These are phyloP conservation scores for Sicus ferrugineus DNA, from an alignment of 2,888 invertebrate species.

Conservation along the genomic window DNA sequence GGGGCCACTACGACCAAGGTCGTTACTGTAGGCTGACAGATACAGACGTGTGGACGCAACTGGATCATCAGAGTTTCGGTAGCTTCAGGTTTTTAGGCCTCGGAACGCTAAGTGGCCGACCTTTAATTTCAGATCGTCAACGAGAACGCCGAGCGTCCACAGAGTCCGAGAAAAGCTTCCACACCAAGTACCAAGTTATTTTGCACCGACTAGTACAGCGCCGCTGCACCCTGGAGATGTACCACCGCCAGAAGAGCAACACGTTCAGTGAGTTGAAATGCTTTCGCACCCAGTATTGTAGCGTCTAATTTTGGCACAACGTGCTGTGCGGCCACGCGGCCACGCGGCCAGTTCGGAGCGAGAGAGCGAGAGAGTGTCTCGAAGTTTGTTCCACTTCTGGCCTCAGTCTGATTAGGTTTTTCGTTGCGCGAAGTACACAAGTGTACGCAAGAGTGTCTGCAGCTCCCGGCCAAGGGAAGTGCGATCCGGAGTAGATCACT, in stretches of 20 bases:
- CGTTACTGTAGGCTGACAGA: conserved; percentile 82
- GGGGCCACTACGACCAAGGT: conserved; percentile 76
- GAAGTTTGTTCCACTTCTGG: background rate
- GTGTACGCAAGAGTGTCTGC: background rate
- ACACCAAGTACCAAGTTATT: conserved; percentile 83
- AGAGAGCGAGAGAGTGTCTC: background rate
- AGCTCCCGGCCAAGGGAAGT: background rate
- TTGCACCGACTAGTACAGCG: conserved; percentile 90
- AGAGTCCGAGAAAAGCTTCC: conserved; percentile 86
- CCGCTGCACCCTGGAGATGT: conserved; percentile 89
- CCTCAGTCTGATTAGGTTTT: conserved; percentile 23
- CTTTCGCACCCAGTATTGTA: conserved; percentile 11
- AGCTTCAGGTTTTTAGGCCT: background rate
- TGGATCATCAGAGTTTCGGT: conserved; percentile 64
- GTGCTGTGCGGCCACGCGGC: conserved; percentile 38
- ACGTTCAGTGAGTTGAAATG: conserved; percentile 76
- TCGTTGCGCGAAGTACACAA: conserved; percentile 10
- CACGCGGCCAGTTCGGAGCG: background rate
- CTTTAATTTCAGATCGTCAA: conserved; percentile 53
- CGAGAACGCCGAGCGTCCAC: conserved; percentile 71
- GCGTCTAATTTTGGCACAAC: conserved; percentile 55
- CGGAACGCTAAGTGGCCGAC: background rate
- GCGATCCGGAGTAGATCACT: conserved; percentile 14
- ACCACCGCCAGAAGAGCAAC: conserved; percentile 81
- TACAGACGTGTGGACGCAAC: conserved; percentile 73